A percentile compares a stretch with the other conserved stretches of the same genome.
phyloP scores from a whole-genome alignment of 2,797 vertebrate species.

The Salmo trutta region DNA sequence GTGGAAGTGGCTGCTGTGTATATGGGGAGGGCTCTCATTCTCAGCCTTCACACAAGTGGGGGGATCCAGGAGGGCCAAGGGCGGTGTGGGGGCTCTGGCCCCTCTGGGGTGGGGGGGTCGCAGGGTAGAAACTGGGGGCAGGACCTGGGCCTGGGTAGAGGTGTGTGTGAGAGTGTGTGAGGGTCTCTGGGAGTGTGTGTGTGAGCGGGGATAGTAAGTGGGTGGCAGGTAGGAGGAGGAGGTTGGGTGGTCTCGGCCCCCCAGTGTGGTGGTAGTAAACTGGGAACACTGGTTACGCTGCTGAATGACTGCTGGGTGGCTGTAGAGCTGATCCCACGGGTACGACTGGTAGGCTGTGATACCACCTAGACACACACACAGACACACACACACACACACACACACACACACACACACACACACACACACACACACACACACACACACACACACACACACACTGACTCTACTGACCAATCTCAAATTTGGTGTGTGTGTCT shows the following conservation, averaged over 20 bases:
- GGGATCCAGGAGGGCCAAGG: slow-evolving; percentile 55
- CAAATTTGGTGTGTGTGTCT: neutral
- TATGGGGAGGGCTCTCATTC: slow-evolving; percentile 65
- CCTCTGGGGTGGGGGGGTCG: slow-evolving; percentile 43
- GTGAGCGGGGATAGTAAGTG: slow-evolving; percentile 37
- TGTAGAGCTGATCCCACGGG: slow-evolving; percentile 77
- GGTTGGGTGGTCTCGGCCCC: slow-evolving; percentile 45
- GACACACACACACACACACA: no score
- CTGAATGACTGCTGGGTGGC: slow-evolving; percentile 63
- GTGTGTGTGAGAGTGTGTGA: slow-evolving; percentile 42
- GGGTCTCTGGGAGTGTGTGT: slow-evolving; percentile 34
- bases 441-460: slow-evolving; percentile 24
- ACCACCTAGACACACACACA: slow-evolving; percentile 41
- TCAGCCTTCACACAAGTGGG: slow-evolving; percentile 65
- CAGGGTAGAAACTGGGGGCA: slow-evolving; percentile 64
- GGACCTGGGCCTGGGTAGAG: slow-evolving; percentile 14
- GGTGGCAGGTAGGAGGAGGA: slow-evolving; percentile 30
- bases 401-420: slow-evolving; percentile 24
- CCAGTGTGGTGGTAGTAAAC: slow-evolving; percentile 56
- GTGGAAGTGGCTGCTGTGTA: slow-evolving; percentile 76
- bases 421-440: neutral
- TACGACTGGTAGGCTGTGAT: slow-evolving; percentile 68
- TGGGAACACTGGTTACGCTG: slow-evolving; percentile 58
- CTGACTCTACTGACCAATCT: neutral
- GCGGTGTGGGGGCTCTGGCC: slow-evolving; percentile 36